Percentiles rank a stretch among this genome's conserved stretches.
These are phyloP conservation scores for Tenebrosternarchus preto DNA, from an alignment of 2,113 vertebrate genomes.

Conservation along the genomic window DNA sequence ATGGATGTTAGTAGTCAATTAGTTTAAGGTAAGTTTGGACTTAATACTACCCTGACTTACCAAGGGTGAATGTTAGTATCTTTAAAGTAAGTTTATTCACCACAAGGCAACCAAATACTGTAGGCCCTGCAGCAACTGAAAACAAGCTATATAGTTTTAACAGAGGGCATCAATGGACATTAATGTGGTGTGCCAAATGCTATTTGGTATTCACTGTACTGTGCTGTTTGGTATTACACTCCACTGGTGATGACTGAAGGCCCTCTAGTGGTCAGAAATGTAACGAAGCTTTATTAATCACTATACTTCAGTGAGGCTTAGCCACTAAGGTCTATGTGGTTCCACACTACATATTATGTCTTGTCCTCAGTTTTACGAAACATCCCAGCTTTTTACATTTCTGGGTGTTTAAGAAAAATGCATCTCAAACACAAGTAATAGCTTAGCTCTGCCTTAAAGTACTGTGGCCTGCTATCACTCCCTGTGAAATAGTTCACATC, in stretches of 20 bases:
- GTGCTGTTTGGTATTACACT: too few relatives aligned
- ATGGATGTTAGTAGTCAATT: too few relatives aligned
- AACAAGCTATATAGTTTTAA: neutral
- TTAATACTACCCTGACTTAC: too few relatives aligned
- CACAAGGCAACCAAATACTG: neutral
- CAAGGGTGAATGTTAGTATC: too few relatives aligned
- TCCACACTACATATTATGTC: too few relatives aligned
- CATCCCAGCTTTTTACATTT: too few relatives aligned
- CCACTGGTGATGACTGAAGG: slow-evolving; percentile 11
- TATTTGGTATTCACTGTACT: neutral
- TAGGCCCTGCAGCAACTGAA: neutral
- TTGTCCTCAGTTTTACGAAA: too few relatives aligned
- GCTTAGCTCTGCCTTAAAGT: neutral
- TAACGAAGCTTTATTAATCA: neutral
- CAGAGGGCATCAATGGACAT: neutral
- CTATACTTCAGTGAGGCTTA: neutral
- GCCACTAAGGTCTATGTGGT: neutral
- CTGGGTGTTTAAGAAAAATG: too few relatives aligned
- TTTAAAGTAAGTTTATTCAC: too few relatives aligned
- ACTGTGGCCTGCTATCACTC: too few relatives aligned
- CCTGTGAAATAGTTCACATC: too few relatives aligned
- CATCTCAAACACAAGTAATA: neutral
- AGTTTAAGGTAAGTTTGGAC: too few relatives aligned
- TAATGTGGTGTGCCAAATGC: neutral
- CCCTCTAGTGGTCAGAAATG: slow-evolving; percentile 55